Evolutionary conservation across 1,140 invertebrate species (phyloP), one percentile per base, ranked within the genome.

Genomic region (Branchinecta lindahli): DNA sequence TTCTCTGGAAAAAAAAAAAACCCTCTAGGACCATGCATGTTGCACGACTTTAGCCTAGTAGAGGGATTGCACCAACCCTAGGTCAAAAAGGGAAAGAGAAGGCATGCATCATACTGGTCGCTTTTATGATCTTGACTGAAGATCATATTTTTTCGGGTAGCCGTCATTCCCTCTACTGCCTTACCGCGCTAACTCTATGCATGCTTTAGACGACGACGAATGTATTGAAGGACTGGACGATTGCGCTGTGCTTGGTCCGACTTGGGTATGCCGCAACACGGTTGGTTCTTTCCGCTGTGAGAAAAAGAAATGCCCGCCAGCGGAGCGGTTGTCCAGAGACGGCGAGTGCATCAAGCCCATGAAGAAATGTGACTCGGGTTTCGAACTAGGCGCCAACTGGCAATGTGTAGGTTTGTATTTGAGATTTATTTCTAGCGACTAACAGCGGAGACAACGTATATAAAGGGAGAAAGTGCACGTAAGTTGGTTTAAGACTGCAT

Each of bases 241-340:
- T 75, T 98, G 96, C 76, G 69, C 75, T 45, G 71, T 75, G 61
- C 79, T 84, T 4, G 85, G 85, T 0, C 75, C 82, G 0, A 86
- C 86, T 7, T 96, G 89, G 75, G 79, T 84, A 3, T 99, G 96
- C 77, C 82, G 85, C 66, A 99, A 99, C 76, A 93, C 85, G 0
- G 76, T 85, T 21, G 91, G 91, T 0, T 90, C 88, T 15, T 93
- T 88, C 75, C 80, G 87, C 45, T 92, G 90, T 78, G 83, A 85
- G 68, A 80, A 81, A 21, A 83, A 83, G 72, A 76, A 74, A 7
- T 87, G 86, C 78, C 79, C 79, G 7, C 45, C 73, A 8, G 75
- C 75, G n/a, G 71, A 81, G 72, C 65, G 72, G 68, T 68, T 78
- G 69, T 74, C 76, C 72, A 73, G 66, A 9, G 73, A 46, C 67